Conservation (phyloP, 2,888 invertebrate genomes). For the Tetramorium bicarinatum region DNA sequence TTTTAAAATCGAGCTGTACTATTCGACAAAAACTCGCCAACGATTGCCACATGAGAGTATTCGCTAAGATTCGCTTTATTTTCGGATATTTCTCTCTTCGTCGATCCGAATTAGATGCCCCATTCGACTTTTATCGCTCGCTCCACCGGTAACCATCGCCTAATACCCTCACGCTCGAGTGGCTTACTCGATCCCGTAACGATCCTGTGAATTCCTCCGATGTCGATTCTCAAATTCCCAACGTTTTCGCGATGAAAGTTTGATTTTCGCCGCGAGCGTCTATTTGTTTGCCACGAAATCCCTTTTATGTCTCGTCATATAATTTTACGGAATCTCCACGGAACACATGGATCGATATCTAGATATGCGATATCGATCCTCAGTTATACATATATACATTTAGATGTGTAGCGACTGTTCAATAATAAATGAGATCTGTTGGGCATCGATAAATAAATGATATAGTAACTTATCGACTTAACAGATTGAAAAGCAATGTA, state of each 20-base stretch:
- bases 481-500: not conserved
- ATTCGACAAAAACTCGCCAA: not conserved
- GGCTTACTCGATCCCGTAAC: slow-evolving; percentile 63
- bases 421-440: not conserved
- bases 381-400: not conserved
- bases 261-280: slow-evolving; percentile 55
- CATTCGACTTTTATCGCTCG: slow-evolving; percentile 72
- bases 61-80: slow-evolving; percentile 28
- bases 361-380: not conserved
- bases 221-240: slow-evolving; percentile 65
- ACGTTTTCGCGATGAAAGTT: slow-evolving; percentile 71
- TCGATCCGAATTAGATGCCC: slow-evolving; percentile 68
- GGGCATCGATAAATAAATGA: not conserved
- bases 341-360: slow-evolving; percentile 5
- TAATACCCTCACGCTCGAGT: slow-evolving; percentile 67
- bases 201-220: slow-evolving; percentile 66
- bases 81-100: slow-evolving; percentile 57
- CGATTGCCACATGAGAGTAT: slow-evolving; percentile 21
- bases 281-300: slow-evolving; percentile 34
- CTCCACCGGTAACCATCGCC: slow-evolving; percentile 69
- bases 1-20: slow-evolving; percentile 6
- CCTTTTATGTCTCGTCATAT: slow-evolving; percentile 37
- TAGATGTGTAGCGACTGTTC: not conserved
- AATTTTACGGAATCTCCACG: slow-evolving; percentile 39
- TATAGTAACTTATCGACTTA: not conserved